Evolutionary conservation across 2,113 vertebrate genomes (phyloP).

Genomic region (Oreochromis niloticus): DNA sequence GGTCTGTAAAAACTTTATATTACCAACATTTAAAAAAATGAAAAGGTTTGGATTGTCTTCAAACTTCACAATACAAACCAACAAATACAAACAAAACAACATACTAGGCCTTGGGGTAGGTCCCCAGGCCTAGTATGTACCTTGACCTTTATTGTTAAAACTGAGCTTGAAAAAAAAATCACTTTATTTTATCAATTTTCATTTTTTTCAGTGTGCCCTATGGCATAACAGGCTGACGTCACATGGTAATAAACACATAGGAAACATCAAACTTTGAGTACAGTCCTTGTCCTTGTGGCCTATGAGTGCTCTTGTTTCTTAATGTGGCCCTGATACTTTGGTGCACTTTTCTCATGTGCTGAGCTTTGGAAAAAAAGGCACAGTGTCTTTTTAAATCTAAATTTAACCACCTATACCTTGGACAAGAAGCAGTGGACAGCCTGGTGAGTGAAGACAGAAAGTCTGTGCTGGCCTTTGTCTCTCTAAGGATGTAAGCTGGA

Average conservation of each 20-base stretch:
- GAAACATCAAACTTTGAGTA: background rate
- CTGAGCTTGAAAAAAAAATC: background rate
- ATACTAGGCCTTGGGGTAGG: background rate
- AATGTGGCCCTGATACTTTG: background rate
- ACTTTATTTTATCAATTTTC: background rate
- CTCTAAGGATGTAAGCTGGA: conserved; percentile 22
- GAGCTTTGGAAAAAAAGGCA: background rate
- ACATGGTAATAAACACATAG: background rate
- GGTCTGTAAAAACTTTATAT: background rate
- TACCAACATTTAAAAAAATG: background rate
- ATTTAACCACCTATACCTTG: conserved; percentile 30
- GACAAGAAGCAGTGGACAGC: background rate
- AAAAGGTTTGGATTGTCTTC: background rate
- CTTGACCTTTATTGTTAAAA: background rate
- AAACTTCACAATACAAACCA: background rate
- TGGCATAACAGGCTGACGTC: background rate
- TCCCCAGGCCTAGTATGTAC: background rate
- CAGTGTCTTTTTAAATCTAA: conserved; percentile 3
- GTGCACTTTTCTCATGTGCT: background rate
- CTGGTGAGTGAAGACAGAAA: conserved; percentile 14
- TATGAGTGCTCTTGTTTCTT: background rate
- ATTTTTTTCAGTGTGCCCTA: background rate
- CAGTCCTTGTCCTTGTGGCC: background rate
- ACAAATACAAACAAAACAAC: background rate
- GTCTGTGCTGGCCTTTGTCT: conserved; percentile 31